These are phyloP conservation scores for Diadumene lineata DNA, from an alignment of 92 coral and sea anemone genomes.

Conservation along the genomic window DNA sequence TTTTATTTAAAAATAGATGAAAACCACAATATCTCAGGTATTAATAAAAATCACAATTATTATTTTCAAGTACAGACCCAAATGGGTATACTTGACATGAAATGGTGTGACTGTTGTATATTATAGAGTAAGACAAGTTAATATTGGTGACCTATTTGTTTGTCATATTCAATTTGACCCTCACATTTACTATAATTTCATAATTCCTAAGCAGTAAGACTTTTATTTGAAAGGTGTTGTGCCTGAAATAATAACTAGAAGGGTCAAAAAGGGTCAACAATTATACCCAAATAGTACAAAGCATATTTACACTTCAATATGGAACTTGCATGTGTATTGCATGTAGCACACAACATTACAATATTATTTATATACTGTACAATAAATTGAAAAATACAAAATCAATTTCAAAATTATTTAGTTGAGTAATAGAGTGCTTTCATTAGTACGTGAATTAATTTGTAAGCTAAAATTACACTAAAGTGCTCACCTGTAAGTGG, in stretches of 20 bases:
- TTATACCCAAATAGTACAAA: slow-evolving; percentile 16
- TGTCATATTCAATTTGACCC: slow-evolving; percentile 48
- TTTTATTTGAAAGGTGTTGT: slow-evolving; percentile 52
- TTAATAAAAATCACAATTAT: slow-evolving; percentile 40
- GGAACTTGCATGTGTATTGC: too few relatives aligned
- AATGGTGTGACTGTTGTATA: slow-evolving; percentile 62
- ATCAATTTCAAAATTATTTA: too few relatives aligned
- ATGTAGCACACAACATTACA: too few relatives aligned
- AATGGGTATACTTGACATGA: slow-evolving; percentile 49
- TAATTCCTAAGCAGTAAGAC: slow-evolving; percentile 42
- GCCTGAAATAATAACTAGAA: slow-evolving; percentile 37
- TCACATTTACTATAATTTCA: slow-evolving; percentile 34
- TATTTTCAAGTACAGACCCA: slow-evolving; percentile 55
- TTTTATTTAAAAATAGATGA: slow-evolving; percentile 19
- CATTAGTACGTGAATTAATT: too few relatives aligned
- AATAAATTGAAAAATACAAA: too few relatives aligned
- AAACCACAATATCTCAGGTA: slow-evolving; percentile 21
- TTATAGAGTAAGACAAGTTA: slow-evolving; percentile 39
- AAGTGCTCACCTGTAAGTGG: too few relatives aligned
- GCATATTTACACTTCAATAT: too few relatives aligned
- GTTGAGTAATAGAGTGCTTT: too few relatives aligned
- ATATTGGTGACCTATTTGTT: slow-evolving; percentile 14
- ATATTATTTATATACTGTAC: too few relatives aligned
- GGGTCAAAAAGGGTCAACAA: slow-evolving; percentile 12
- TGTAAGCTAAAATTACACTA: too few relatives aligned